A percentile compares a stretch with the other conserved stretches of the same genome.
Conservation (phyloP, 1,140 invertebrate genomes). For the Aethina tumida region DNA sequence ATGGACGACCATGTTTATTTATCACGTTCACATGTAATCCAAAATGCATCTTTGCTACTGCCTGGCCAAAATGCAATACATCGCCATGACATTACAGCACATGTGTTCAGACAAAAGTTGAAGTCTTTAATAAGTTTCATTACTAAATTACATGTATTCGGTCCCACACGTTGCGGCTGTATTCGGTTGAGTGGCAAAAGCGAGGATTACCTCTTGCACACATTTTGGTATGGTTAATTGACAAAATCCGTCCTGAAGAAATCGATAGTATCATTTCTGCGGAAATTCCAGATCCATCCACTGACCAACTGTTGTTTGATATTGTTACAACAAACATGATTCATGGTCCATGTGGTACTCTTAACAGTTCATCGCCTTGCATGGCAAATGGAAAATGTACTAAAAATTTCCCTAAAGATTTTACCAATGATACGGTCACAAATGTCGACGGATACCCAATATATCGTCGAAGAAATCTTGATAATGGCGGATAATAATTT, state of each 20-base stretch:
- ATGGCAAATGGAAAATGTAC: conserved; percentile 39
- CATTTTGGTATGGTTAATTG: conserved; percentile 38
- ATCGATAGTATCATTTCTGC: conserved; percentile 43
- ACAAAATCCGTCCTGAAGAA: conserved; percentile 32
- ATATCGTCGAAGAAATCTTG: conserved; percentile 35
- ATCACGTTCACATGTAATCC: conserved; percentile 42
- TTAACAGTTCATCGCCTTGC: conserved; percentile 39
- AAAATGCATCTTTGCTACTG: conserved; percentile 37
- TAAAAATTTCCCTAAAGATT: conserved; percentile 34
- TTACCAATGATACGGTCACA: conserved; percentile 32
- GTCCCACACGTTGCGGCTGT: conserved; percentile 32
- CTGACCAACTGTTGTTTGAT: conserved; percentile 35
- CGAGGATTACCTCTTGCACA: conserved; percentile 38
- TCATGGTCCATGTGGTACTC: conserved; percentile 42
- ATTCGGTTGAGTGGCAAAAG: conserved; percentile 42
- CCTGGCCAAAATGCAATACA: conserved; percentile 30
- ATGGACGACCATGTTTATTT: conserved; percentile 36
- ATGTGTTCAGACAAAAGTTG: conserved; percentile 33
- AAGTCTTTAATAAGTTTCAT: conserved; percentile 28
- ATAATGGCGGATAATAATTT: conserved; percentile 16
- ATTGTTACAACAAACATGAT: conserved; percentile 40
- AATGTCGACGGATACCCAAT: conserved; percentile 33
- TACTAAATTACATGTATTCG: conserved; percentile 27
- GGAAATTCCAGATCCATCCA: conserved; percentile 41
- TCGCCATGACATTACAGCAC: conserved; percentile 36